Percentiles rank a stretch among this genome's conserved stretches.
These are phyloP conservation scores for Yponomeuta sedellus DNA, from an alignment of 2,888 invertebrate genomes.

Conservation along the genomic window DNA sequence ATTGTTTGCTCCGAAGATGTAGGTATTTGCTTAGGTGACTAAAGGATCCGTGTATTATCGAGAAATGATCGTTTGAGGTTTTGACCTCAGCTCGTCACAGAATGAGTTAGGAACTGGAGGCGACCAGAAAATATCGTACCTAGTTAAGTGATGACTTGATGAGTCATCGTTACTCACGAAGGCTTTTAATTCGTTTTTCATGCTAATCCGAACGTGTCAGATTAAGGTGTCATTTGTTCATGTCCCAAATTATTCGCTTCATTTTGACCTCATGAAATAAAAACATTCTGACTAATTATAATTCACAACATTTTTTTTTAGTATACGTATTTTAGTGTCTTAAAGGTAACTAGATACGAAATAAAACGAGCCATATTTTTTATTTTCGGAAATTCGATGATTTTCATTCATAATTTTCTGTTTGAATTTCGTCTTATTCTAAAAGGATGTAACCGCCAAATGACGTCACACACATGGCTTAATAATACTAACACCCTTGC, in stretches of 20 bases:
- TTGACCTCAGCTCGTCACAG: background rate
- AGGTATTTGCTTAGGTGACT: background rate
- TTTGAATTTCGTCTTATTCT: no score
- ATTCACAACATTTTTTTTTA: no score
- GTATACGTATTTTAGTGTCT: no score
- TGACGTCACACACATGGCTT: no score
- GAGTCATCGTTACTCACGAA: background rate
- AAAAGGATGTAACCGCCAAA: no score
- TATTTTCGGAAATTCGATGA: no score
- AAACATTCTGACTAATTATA: background rate
- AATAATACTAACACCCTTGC: no score
- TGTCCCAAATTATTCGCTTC: background rate
- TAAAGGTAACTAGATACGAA: no score
- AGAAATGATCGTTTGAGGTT: no score
- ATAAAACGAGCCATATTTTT: no score
- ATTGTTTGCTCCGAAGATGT: background rate
- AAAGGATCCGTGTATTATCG: background rate
- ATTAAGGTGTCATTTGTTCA: background rate
- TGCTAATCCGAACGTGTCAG: background rate
- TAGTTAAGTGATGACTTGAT: background rate
- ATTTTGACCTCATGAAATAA: no score
- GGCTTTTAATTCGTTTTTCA: background rate
- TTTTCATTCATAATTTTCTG: no score
- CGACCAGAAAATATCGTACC: background rate
- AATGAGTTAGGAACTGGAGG: background rate